Evolutionary conservation across 2,113 vertebrate genomes (phyloP), one percentile per base, ranked within the genome.

Genomic region (Chaetops frenatus): DNA sequence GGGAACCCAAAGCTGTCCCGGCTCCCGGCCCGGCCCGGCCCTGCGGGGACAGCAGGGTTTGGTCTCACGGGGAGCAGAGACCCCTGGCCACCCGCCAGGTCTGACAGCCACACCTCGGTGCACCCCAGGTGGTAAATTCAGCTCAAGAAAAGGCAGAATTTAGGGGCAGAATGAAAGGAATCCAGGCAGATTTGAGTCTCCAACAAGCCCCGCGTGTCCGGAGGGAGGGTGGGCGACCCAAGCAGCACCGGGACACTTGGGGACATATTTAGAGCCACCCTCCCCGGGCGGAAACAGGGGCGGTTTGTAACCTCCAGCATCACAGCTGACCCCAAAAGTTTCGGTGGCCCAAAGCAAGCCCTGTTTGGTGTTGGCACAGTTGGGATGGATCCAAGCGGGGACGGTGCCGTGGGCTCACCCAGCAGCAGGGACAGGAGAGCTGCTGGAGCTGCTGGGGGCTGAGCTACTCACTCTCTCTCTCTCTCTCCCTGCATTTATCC

Each of bases 1-100:
- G 14, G 42, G 61, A 53, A 2, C 7, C 23, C 61, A 2, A 64
- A 35, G 3, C 25, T 4, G 10, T 44, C 1, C 0, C 2, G 1
- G 57, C 0, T 1, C 51, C 28, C 7, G 23, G 1, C 51, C 28
- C 7, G 23, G 35, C 6, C 51, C 1, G 0, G 33, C 33, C 25
- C 76, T 7, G 40, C 0, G 7, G 64, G 33, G 72, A 19, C 67
- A 51, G 62, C 3, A n/a, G n/a, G n/a, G 2, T 47, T 0, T 1
- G 22, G 23, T 44, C 70, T 60, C 60, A 3, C 2, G 0, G 40
- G 0, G 4, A 8, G 40, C 54, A 11, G 28, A 4, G 50, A 2
- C 51, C 19, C 0, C 29, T 18, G 74, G 42, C 48, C 7, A 0
- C 18, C 1, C 0, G 19, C 56, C 78, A 2, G 48, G 2, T 5